Percentiles rank a stretch among this genome's conserved stretches.
phyloP scores from a whole-genome alignment of 1,140 invertebrate species.

The Megalonaias nervosa region DNA sequence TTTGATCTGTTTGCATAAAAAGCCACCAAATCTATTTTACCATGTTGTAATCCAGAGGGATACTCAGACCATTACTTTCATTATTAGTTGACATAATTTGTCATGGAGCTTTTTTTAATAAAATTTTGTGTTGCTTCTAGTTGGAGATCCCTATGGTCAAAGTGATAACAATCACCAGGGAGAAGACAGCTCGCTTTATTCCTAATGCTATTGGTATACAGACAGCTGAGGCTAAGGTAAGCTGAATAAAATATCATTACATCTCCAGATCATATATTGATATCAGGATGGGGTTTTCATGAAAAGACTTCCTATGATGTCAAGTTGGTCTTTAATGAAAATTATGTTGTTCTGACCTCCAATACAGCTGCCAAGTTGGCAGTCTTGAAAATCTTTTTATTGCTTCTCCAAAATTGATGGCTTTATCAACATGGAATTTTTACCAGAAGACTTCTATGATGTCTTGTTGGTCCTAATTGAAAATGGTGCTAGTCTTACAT shows the following conservation, averaged over 20 bases:
- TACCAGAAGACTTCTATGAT: too few relatives aligned
- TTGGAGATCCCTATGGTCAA: slow-evolving; percentile 79
- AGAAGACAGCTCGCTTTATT: slow-evolving; percentile 89
- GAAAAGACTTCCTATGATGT: too few relatives aligned
- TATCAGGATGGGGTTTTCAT: too few relatives aligned
- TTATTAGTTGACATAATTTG: not conserved
- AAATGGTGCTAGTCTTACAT: too few relatives aligned
- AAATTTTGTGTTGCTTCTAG: slow-evolving; percentile 44
- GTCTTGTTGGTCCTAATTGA: too few relatives aligned
- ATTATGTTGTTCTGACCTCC: too few relatives aligned
- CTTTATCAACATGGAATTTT: too few relatives aligned
- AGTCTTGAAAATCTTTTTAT: too few relatives aligned
- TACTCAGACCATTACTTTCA: not conserved
- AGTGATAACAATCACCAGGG: slow-evolving; percentile 89
- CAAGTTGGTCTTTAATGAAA: too few relatives aligned
- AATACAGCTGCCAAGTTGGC: too few relatives aligned
- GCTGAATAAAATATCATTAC: not conserved
- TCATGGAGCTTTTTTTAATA: not conserved
- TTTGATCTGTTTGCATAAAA: not conserved
- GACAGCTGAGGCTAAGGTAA: slow-evolving; percentile 82
- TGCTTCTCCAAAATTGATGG: too few relatives aligned
- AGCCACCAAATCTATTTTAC: not conserved
- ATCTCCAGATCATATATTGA: too few relatives aligned
- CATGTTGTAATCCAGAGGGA: not conserved
- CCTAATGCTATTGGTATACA: slow-evolving; percentile 92